Base-by-base conservation (phyloP, 30 jellyfish, hydroid and myxozoan species). In the Aurelia sp. region DNA sequence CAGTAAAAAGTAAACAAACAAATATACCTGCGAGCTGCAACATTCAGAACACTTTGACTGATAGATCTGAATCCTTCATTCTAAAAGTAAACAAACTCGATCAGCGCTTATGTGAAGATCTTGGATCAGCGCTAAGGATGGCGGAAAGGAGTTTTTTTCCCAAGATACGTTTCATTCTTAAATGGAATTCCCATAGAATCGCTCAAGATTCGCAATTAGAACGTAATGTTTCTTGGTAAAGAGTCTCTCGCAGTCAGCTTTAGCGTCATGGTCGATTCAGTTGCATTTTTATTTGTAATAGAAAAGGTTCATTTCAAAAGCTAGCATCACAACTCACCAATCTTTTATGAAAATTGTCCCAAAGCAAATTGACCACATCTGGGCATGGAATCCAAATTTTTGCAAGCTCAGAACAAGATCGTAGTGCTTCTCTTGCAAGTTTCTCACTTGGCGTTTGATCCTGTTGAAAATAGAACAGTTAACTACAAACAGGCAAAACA, bases 331-430 rank as follows among this genome's bases (percentile, higher is more conserved):
- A 0, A 72, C 93, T 66, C 27, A 86, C 95, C 60, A 86, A 55
- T 52, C 79, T 86, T 52, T 68, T 86, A 48, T 76, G 88, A 57
- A 62, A 75, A 33, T 58, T 74, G 30, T 74, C 95, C 95, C 95
- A 86, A 19, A 86, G 85, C 21, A 23, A 58, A 16, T 81, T 68
- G 73, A 86, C 71, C 16, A 66, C 81, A 21, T 86, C 95, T 8
- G 89, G 50, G 13, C 71, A 52, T 9, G 95, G 86, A n/a, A 30
- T 68, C 95, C 95, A 86, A 8, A 74, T 65, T 21, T 12, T 66
- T 48, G 85, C 79, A 37, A 86, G 85, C 72, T 86, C 84, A 17
- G 76, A 19, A 66, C 95, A 86, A 3, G 78, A 73, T 8, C 53
- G 51, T 5, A 89, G 52, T 41, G 94, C 52, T 58, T 67, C 84